These are phyloP conservation scores for Nomada lathburiana DNA, from an alignment of 2,888 invertebrate genomes.

Conservation along the genomic window DNA sequence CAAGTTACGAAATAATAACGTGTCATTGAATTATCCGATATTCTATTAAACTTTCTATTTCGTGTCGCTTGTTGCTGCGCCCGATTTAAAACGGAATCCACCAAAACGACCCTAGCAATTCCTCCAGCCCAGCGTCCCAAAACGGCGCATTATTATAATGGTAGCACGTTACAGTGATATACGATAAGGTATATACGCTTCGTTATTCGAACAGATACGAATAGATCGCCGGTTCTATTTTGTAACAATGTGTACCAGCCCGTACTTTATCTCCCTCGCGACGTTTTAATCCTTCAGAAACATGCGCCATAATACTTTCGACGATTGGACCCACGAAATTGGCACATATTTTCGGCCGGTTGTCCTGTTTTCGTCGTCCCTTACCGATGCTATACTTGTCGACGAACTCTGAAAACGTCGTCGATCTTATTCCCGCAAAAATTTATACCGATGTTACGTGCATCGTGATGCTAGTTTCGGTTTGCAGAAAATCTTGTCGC, in stretches of 20 bases:
- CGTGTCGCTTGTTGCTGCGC: not conserved
- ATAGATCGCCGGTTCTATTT: slow-evolving; percentile 45
- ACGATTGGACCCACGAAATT: not conserved
- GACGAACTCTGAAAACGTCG: not conserved
- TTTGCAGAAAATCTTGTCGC: not conserved
- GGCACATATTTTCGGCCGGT: not conserved
- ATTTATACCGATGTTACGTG: not conserved
- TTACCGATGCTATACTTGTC: not conserved
- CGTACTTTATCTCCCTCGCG: slow-evolving; percentile 39
- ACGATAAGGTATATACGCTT: slow-evolving; percentile 34
- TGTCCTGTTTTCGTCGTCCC: not conserved
- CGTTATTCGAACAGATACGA: slow-evolving; percentile 47
- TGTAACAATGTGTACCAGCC: slow-evolving; percentile 19
- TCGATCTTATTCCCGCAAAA: not conserved
- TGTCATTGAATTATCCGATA: not conserved
- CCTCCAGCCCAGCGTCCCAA: not conserved
- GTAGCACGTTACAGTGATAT: slow-evolving; percentile 35
- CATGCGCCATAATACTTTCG: slow-evolving; percentile 7
- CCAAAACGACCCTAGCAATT: slow-evolving; percentile 1
- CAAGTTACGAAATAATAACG: no score
- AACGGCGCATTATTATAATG: slow-evolving; percentile 33
- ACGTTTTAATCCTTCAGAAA: slow-evolving; percentile 31
- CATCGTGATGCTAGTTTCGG: not conserved
- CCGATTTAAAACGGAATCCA: not conserved
- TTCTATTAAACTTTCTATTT: not conserved